These are phyloP conservation scores for Drosophila hydei DNA, from an alignment of 1,140 invertebrate species.

Conservation along the genomic window DNA sequence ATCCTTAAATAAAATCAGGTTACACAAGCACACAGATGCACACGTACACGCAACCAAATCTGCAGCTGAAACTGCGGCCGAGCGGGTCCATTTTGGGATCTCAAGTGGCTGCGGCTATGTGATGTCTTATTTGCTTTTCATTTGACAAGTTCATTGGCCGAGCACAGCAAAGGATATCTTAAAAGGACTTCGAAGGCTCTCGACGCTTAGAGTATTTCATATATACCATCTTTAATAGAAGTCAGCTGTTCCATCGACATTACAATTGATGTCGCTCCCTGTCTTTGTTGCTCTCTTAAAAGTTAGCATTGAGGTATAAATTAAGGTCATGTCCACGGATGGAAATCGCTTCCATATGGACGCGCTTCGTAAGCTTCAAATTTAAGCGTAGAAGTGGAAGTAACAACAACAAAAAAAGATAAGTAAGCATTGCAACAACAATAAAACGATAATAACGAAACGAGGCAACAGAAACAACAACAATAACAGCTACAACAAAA, in stretches of 20 bases:
- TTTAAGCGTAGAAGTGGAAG: conserved; percentile 40
- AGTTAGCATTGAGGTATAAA: conserved; percentile 4
- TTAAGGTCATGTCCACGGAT: conserved; percentile 46
- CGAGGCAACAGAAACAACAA: conserved; percentile 53
- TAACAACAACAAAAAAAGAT: conserved; percentile 26
- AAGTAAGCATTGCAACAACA: conserved; percentile 46
- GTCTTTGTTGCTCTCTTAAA: background rate
- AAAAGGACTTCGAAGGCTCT: conserved; percentile 32
- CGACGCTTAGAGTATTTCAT: background rate
- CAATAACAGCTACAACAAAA: conserved; percentile 57
- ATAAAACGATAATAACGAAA: conserved; percentile 81
- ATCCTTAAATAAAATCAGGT: conserved; percentile 77
- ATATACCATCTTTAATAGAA: background rate
- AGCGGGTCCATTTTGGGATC: conserved; percentile 33
- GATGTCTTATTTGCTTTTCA: conserved; percentile 31
- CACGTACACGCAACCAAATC: background rate
- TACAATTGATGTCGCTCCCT: background rate
- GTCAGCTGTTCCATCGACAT: background rate
- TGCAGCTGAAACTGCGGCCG: conserved; percentile 22
- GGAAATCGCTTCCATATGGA: conserved; percentile 53
- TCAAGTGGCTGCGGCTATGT: conserved; percentile 54
- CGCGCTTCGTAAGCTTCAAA: conserved; percentile 36
- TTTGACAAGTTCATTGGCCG: conserved; percentile 71
- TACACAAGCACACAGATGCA: conserved; percentile 39
- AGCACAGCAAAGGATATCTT: conserved; percentile 11